A percentile compares a stretch with the other conserved stretches of the same genome.
These are phyloP conservation scores for Epinephelus cyanopodus DNA, from an alignment of 2,113 vertebrate species.

Conservation along the genomic window DNA sequence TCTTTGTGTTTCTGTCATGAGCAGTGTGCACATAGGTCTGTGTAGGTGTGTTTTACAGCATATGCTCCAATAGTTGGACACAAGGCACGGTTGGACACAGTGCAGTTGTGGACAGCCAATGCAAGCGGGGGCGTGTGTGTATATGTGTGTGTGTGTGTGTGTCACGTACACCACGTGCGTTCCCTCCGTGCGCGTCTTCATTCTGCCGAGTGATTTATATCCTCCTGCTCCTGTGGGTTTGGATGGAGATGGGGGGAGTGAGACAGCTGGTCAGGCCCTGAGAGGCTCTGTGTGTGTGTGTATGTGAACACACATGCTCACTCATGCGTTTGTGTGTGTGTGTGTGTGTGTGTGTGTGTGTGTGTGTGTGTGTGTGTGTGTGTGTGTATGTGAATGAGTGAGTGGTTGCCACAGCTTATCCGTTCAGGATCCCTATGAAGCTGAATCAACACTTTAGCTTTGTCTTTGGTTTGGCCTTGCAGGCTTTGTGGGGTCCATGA, in stretches of 20 bases:
- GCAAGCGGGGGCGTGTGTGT: not conserved
- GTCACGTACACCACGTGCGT: slow-evolving; percentile 52
- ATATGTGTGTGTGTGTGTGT: slow-evolving; percentile 23
- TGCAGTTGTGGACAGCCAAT: slow-evolving; percentile 34
- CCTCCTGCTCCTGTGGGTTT: slow-evolving; percentile 70
- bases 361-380: slow-evolving; percentile 11
- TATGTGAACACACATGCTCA: slow-evolving; percentile 44
- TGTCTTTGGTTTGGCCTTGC: slow-evolving; percentile 70
- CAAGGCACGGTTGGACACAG: slow-evolving; percentile 32
- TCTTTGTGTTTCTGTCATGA: slow-evolving; percentile 36
- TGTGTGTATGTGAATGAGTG: slow-evolving; percentile 38
- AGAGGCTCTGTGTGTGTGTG: slow-evolving; percentile 47
- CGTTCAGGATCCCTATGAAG: slow-evolving; percentile 72
- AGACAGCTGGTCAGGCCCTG: slow-evolving; percentile 78
- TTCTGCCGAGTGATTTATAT: slow-evolving; percentile 77
- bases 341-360: slow-evolving; percentile 14
- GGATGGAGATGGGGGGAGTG: slow-evolving; percentile 68
- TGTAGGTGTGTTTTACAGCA: slow-evolving; percentile 56
- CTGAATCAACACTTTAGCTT: slow-evolving; percentile 79
- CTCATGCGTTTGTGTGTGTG: slow-evolving; percentile 8
- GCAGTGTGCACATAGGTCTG: not conserved
- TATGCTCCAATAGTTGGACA: slow-evolving; percentile 43
- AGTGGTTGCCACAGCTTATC: slow-evolving; percentile 67
- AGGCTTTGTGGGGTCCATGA: slow-evolving; percentile 33
- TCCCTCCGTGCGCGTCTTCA: slow-evolving; percentile 48